These are phyloP conservation scores for Vanessa cardui DNA, from an alignment of 2,888 invertebrate species.

Conservation along the genomic window DNA sequence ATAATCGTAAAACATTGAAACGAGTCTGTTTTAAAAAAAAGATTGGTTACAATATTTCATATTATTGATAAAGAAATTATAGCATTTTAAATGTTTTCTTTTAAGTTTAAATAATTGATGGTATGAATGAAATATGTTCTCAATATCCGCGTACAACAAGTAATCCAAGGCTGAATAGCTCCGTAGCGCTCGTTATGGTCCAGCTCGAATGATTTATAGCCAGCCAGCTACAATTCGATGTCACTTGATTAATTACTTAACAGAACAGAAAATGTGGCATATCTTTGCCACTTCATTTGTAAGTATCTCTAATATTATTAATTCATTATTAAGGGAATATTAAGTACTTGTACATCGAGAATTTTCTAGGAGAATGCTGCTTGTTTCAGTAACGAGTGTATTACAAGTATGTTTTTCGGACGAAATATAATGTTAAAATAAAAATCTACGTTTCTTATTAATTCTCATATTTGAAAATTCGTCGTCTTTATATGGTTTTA, in stretches of 20 bases:
- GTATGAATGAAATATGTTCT: slow-evolving; percentile 21
- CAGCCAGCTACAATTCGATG: slow-evolving; percentile 46
- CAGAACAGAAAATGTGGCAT: slow-evolving; percentile 68
- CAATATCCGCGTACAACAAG: slow-evolving; percentile 21
- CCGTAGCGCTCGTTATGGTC: slow-evolving; percentile 55
- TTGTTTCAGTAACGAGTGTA: too few relatives aligned
- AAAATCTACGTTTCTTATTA: too few relatives aligned
- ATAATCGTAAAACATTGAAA: too few relatives aligned
- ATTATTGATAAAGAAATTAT: neutral
- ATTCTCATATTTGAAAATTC: too few relatives aligned
- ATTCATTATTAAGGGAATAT: slow-evolving; percentile 4
- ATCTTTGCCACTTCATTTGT: slow-evolving; percentile 63
- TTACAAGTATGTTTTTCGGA: too few relatives aligned
- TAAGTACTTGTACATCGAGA: neutral
- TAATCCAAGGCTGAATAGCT: slow-evolving; percentile 23
- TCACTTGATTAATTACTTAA: slow-evolving; percentile 67
- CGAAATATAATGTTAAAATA: too few relatives aligned
- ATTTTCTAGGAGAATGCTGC: too few relatives aligned
- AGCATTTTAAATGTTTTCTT: neutral
- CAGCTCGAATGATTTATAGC: slow-evolving; percentile 64
- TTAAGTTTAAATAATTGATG: neutral
- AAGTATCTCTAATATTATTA: slow-evolving; percentile 33
- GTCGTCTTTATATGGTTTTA: too few relatives aligned
- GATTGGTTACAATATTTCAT: too few relatives aligned
- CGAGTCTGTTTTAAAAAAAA: too few relatives aligned